Evolutionary conservation across 1,140 invertebrate genomes (phyloP), one percentile per base, ranked within the genome.

Genomic region (Nymphalis io): DNA sequence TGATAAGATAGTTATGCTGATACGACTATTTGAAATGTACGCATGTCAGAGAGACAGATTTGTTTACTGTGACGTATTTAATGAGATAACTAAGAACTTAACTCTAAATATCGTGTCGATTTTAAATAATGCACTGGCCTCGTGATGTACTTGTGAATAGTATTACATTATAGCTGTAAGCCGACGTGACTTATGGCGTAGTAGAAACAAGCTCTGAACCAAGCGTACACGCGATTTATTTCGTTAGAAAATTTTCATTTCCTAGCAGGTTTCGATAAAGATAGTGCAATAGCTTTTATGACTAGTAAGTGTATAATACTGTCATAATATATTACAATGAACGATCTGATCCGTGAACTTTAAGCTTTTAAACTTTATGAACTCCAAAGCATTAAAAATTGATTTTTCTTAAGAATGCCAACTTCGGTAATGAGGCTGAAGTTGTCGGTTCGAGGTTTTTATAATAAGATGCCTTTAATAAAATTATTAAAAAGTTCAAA

Each of bases 11-110:
- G 60, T 61, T 59, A 64, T 71, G 74, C 74, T 75, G 77, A 81
- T 85, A 87, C 66, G 72, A 75, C 68, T 87, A 81, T 86, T 87
- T 87, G 80, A 80, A 80, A 78, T 81, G 66, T 73, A 84, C 79
- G 79, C 77, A 75, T 84, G 82, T 82, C 82, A 84, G 81, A 71
- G 63, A 75, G 73, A 80, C 76, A 83, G 88, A 90, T 90, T 89
- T 89, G 81, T 86, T 83, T 78, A 59, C 60, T 55, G 73, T 88
- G 85, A 90, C 88, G 85, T 84, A 70, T 63, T 69, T 71, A 68
- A 61, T 73, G 57, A 80, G 78, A 83, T 80, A 82, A 62, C 61
- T 48, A 42, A n/a, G 27, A 58, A 59, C 55, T 18, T 71, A 66
- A 58, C 23, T 18, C 8, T 44, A 33, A 64, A 60, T 63, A 51